Conservation (phyloP, 1,140 invertebrate genomes). For the Periplaneta americana region DNA sequence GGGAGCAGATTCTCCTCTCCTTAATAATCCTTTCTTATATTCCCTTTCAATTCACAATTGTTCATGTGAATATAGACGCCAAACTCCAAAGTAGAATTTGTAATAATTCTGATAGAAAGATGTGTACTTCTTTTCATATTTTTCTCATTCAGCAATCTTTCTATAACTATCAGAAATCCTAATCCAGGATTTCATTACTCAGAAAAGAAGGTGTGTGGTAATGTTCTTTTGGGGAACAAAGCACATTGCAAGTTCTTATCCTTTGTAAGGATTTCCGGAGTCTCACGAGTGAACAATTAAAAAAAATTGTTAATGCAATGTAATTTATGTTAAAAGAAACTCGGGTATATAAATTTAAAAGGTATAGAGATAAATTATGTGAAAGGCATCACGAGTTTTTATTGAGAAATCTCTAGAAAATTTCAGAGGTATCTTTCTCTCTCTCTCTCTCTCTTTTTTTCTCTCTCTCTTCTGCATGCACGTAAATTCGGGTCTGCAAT, state of each 20-base stretch:
- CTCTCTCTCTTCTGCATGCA: too few relatives aligned
- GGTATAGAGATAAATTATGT: not conserved
- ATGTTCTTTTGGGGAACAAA: not conserved
- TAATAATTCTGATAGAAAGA: not conserved
- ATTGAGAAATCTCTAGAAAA: not conserved
- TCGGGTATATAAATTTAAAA: not conserved
- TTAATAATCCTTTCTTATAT: not conserved
- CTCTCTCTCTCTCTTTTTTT: too few relatives aligned
- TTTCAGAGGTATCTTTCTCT: not conserved
- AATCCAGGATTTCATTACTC: not conserved
- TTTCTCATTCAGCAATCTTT: not conserved
- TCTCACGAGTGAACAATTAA: not conserved
- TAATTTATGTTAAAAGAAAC: conserved; percentile 8
- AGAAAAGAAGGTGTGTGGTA: not conserved
- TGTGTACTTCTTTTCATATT: not conserved
- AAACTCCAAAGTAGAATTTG: not conserved
- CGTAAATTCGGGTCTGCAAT: not conserved
- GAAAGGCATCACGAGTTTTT: not conserved
- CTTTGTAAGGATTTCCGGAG: conserved; percentile 4
- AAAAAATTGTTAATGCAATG: not conserved
- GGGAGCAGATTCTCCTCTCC: not conserved
- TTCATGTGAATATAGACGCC: not conserved
- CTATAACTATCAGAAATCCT: not conserved
- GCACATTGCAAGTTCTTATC: not conserved
- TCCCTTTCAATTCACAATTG: not conserved